Percentiles rank a stretch among this genome's conserved stretches.
These are phyloP conservation scores for Leucoraja ocellata DNA, from an alignment of 2,797 vertebrate species.

Conservation along the genomic window DNA sequence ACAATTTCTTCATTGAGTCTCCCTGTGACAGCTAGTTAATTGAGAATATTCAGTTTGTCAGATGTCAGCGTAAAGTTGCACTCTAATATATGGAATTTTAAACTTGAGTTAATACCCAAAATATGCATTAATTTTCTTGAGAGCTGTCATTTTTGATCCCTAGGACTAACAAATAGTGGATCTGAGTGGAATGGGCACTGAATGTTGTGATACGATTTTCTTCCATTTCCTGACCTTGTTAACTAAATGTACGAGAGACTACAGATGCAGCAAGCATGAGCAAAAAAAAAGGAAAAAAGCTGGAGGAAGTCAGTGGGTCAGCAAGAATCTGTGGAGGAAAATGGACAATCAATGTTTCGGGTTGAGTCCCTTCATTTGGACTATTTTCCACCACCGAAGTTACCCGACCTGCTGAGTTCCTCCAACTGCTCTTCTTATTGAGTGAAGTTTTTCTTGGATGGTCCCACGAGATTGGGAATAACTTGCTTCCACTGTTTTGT, in stretches of 20 bases:
- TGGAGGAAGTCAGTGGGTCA: no score
- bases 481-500: no score
- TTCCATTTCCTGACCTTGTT: background rate
- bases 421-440: background rate
- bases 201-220: background rate
- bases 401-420: background rate
- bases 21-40: background rate
- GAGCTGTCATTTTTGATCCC: background rate
- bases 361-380: no score
- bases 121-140: background rate
- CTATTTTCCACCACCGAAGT: no score
- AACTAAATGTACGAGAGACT: no score
- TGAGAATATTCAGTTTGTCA: background rate
- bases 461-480: no score
- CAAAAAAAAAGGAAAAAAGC: no score
- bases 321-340: no score
- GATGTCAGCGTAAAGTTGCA: background rate
- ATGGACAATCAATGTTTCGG: no score
- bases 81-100: background rate
- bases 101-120: background rate
- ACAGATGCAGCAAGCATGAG: no score
- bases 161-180: background rate
- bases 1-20: background rate
- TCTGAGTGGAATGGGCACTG: background rate
- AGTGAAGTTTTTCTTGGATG: background rate